Percentiles rank a stretch among this genome's conserved stretches.
Conservation (phyloP, 92 coral and sea anemone genomes). For the Phenganax stokvisi region DNA sequence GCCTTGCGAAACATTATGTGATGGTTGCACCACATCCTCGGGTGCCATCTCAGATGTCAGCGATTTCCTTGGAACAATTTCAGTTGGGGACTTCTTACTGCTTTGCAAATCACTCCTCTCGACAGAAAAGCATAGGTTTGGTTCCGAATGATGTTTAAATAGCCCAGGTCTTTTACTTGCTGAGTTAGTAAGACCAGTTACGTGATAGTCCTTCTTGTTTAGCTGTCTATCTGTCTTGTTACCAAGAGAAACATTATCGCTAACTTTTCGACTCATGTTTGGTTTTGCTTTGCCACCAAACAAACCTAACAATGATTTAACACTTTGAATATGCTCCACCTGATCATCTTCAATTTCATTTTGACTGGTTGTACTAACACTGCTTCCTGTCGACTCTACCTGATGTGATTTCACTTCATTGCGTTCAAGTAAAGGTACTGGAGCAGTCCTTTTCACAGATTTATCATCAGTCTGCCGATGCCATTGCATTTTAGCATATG, state of each 20-base stretch:
- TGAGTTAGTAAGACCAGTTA: neutral
- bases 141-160: slow-evolving; percentile 16
- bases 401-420: neutral
- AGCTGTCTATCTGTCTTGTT: neutral
- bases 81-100: slow-evolving; percentile 1
- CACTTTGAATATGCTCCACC: slow-evolving; percentile 34
- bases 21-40: neutral
- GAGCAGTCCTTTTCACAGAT: neutral
- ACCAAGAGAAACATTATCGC: neutral
- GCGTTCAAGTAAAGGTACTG: neutral
- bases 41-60: neutral
- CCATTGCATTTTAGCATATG: slow-evolving; percentile 30
- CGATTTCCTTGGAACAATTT: neutral
- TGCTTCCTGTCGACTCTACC: neutral
- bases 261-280: neutral
- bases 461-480: neutral
- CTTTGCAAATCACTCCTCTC: neutral
- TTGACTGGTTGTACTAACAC: neutral
- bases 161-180: slow-evolving; percentile 7
- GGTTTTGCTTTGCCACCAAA: slow-evolving; percentile 26
- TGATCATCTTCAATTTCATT: neutral
- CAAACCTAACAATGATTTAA: slow-evolving; percentile 31
- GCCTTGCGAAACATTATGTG: slow-evolving; percentile 29
- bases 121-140: neutral
- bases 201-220: neutral